These are phyloP conservation scores for Aviceda subcristata DNA, from an alignment of 2,113 vertebrate genomes.

Conservation along the genomic window DNA sequence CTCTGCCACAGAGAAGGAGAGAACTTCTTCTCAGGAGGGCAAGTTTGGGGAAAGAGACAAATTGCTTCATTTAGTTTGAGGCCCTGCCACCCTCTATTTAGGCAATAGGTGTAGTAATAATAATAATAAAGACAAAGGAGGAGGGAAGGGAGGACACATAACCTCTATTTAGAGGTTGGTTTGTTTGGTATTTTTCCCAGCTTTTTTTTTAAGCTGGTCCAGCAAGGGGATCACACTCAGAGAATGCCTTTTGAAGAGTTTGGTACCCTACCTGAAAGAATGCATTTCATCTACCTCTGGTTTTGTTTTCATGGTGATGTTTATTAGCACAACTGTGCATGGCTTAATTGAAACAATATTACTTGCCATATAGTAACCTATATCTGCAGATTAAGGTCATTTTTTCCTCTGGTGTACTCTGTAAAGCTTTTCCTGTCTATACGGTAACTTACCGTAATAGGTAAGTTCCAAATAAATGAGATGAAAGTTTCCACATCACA, in stretches of 20 bases:
- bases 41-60: conserved; percentile 6
- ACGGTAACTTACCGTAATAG: neutral
- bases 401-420: neutral
- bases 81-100: neutral
- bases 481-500: neutral
- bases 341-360: neutral
- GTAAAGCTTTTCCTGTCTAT: neutral
- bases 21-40: conserved; percentile 71
- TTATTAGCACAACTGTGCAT: neutral
- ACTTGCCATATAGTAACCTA: neutral
- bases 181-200: too few species aligned
- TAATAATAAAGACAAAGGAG: neutral
- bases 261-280: neutral
- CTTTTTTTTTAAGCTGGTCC: neutral
- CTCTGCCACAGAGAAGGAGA: conserved; percentile 62
- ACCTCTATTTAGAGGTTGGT: neutral
- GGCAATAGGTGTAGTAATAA: neutral
- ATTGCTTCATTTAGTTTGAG: neutral
- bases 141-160: neutral
- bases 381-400: neutral
- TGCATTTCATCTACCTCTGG: neutral
- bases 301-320: neutral
- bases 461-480: neutral
- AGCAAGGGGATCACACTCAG: neutral
- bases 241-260: neutral